Base-by-base conservation (phyloP, 2,797 vertebrate species). In the Typhlichthys eigenmanni region DNA sequence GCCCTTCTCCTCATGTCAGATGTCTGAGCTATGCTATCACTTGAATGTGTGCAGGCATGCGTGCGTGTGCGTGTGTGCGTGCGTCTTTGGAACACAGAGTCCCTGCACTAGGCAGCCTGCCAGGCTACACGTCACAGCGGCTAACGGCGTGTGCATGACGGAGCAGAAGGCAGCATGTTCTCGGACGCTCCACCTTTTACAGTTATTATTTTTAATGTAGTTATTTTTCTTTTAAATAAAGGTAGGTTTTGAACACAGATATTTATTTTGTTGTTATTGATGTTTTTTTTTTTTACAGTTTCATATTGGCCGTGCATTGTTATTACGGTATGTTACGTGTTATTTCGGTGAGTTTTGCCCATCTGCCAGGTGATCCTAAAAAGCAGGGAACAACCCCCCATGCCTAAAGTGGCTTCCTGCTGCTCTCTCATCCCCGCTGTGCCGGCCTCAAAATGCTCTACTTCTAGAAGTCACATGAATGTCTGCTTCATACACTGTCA, bases 51-150 rank as follows among this genome's bases (percentile, higher is more conserved):
- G 24, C 24, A 47, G 62, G 49, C 46, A 32, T 4, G 19, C 19
- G 46, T 62, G 11, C 59, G 51, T 63, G 34, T 47, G 38, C 47
- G 64, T 46, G 46, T 12, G 51, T 13, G 43, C 67, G 63, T 52
- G 53, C 49, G 24, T 74, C 55, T 69, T 74, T 72, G 66, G 81
- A 70, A 85, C 86, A 78, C 66, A 0, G 48, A 77, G 76, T 87
- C 85, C 83, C 75, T 70, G 75, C 74, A 47, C 68, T 73, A 43
- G 32, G 5, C 14, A 45, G 50, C 62, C 60, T 73, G 55, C 66
- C 62, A 66, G 71, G 70, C 62, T 79, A 55, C 75, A 72, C 49
- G 14, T 70, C 70, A 11, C 38, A 60, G 52, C 55, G 57, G 60
- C 50, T 47, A 64, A 52, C 71, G 53, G 43, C 64, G 71, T 79